These are phyloP conservation scores for Cryptophagus acutangulus DNA, from an alignment of 2,888 invertebrate genomes.

Conservation along the genomic window DNA sequence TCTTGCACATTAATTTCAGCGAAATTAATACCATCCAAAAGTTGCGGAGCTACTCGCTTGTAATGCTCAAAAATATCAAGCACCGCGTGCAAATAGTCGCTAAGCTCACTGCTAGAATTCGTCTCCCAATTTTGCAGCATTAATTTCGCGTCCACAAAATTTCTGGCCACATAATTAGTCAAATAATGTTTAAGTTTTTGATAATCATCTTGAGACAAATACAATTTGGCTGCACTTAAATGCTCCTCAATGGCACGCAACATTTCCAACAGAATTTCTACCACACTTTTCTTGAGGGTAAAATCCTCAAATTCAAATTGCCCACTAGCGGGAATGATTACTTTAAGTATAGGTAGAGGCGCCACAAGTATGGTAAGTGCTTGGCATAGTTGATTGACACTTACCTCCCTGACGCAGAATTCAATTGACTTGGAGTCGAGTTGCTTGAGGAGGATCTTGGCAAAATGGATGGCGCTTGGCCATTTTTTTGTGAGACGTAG, in stretches of 20 bases:
- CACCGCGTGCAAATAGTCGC: slow-evolving; percentile 41
- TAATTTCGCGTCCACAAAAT: slow-evolving; percentile 42
- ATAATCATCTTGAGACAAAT: slow-evolving; percentile 21
- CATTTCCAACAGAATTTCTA: slow-evolving; percentile 34
- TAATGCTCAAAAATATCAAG: slow-evolving; percentile 56
- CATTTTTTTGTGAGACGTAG: slow-evolving; percentile 55
- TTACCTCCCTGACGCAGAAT: slow-evolving; percentile 50
- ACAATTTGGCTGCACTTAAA: slow-evolving; percentile 18
- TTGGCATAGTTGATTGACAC: slow-evolving; percentile 32
- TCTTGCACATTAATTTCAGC: slow-evolving; percentile 23
- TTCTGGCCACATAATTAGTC: slow-evolving; percentile 29
- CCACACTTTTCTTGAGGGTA: slow-evolving; percentile 50
- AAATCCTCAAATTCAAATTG: slow-evolving; percentile 23
- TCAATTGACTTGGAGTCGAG: slow-evolving; percentile 52
- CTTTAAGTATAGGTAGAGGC: slow-evolving; percentile 38
- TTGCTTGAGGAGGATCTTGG: slow-evolving; percentile 47
- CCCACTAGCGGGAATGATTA: slow-evolving; percentile 30
- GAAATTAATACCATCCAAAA: slow-evolving; percentile 43
- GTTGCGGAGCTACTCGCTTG: slow-evolving; percentile 51
- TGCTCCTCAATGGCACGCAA: slow-evolving; percentile 28
- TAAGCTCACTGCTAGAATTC: slow-evolving; percentile 15
- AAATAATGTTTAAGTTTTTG: slow-evolving; percentile 25
- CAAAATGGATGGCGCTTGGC: slow-evolving; percentile 51
- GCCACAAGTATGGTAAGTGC: slow-evolving; percentile 36
- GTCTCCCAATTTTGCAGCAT: slow-evolving; percentile 40